These are phyloP conservation scores for Penaeus vannamei DNA, from an alignment of 1,140 invertebrate genomes.

Conservation along the genomic window DNA sequence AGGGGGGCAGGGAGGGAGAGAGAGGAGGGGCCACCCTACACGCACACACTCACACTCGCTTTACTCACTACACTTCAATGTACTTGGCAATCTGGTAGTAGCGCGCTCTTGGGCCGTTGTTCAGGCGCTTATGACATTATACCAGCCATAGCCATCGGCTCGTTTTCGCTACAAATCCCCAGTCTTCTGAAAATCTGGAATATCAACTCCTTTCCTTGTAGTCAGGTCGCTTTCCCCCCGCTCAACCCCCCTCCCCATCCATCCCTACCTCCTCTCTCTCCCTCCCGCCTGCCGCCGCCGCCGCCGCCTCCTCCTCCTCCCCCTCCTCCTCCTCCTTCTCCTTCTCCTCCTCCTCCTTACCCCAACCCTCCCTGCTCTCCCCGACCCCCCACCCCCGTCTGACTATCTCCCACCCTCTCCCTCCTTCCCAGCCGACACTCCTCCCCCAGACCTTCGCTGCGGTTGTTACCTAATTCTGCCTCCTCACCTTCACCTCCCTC, in stretches of 20 bases:
- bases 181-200: background rate
- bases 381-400: constrained; percentile 34
- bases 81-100: too few relatives aligned
- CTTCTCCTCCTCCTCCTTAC: background rate
- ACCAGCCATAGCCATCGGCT: too few relatives aligned
- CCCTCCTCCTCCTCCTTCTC: too few relatives aligned
- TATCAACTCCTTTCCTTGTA: constrained; percentile 46
- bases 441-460: constrained; percentile 25
- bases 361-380: constrained; percentile 27
- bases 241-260: background rate
- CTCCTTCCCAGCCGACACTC: constrained; percentile 38
- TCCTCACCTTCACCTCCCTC: background rate
- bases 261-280: constrained; percentile 29
- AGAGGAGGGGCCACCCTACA: constrained; percentile 1
- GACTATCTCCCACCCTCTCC: constrained; percentile 37
- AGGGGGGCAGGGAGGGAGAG: background rate
- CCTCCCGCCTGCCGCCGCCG: constrained; percentile 36
- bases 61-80: background rate
- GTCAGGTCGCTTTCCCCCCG: constrained; percentile 43
- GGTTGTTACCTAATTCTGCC: constrained; percentile 18
- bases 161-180: too few relatives aligned
- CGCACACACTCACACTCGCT: constrained; percentile 36
- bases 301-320: background rate
- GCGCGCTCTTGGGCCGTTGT: too few relatives aligned
- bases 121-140: too few relatives aligned